Conservation (phyloP, 1,140 invertebrate species). For the Steinernema khuongi region DNA sequence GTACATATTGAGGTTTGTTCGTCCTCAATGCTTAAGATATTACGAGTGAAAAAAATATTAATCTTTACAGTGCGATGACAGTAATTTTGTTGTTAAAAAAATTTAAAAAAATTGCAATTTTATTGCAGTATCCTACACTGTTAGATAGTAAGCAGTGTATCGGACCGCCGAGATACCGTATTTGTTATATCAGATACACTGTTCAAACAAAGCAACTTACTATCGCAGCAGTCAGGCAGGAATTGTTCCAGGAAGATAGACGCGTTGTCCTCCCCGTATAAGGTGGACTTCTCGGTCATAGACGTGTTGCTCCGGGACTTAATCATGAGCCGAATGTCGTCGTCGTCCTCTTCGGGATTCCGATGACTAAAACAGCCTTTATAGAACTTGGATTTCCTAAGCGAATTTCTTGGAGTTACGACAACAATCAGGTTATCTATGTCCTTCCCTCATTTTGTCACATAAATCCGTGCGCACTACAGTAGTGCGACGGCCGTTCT, state of each 20-base stretch:
- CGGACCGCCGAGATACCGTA: too few relatives aligned
- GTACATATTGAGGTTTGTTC: background rate
- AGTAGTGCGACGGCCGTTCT: background rate
- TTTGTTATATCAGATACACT: too few relatives aligned
- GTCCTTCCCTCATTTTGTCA: background rate
- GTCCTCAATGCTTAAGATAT: too few relatives aligned
- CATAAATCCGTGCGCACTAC: background rate
- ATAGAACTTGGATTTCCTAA: too few relatives aligned
- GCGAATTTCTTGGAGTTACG: too few relatives aligned
- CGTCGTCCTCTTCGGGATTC: background rate
- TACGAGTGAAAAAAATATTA: too few relatives aligned
- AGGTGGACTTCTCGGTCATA: conserved; percentile 34
- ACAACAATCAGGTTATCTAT: background rate
- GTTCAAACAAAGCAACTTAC: conserved; percentile 27
- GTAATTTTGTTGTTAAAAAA: too few relatives aligned
- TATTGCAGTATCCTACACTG: too few relatives aligned
- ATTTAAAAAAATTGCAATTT: too few relatives aligned
- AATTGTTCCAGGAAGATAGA: conserved; percentile 36
- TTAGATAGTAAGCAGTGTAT: too few relatives aligned
- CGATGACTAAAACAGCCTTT: background rate
- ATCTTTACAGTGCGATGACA: too few relatives aligned
- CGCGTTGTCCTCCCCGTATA: conserved; percentile 37
- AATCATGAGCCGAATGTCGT: background rate
- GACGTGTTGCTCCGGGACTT: conserved; percentile 24
- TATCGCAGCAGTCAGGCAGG: conserved; percentile 25